These are phyloP conservation scores for Salvelinus namaycush DNA, from an alignment of 2,113 vertebrate species.

Conservation along the genomic window DNA sequence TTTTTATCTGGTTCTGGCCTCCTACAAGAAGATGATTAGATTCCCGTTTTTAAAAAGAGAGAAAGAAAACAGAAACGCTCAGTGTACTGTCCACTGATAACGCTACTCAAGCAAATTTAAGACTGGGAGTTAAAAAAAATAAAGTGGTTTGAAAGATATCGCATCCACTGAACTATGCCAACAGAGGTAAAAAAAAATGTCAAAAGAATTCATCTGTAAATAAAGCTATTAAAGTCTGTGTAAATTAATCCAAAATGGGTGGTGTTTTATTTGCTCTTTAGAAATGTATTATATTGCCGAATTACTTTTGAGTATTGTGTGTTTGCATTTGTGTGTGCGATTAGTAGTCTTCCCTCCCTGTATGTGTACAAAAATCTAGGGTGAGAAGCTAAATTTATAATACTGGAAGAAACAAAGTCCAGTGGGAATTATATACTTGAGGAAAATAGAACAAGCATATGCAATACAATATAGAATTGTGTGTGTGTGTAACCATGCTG, in stretches of 20 bases:
- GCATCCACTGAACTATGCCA: constrained; percentile 56
- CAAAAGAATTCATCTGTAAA: constrained; percentile 89
- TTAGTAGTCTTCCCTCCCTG: too few species aligned
- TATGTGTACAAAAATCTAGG: constrained; percentile 3
- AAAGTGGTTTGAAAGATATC: constrained; percentile 55
- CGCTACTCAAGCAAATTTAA: constrained; percentile 81
- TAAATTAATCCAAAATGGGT: constrained; percentile 84
- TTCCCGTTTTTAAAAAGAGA: constrained; percentile 71
- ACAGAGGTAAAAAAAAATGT: constrained; percentile 51
- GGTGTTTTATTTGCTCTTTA: background rate
- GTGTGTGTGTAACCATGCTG: background rate
- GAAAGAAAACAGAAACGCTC: constrained; percentile 48
- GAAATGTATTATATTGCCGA: background rate
- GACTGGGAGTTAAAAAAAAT: constrained; percentile 73
- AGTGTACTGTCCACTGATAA: constrained; percentile 77
- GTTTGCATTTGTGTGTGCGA: too few species aligned
- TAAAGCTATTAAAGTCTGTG: constrained; percentile 99
- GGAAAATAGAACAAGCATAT: constrained; percentile 35
- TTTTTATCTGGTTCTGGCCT: constrained; percentile 67
- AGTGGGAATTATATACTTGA: constrained; percentile 30
- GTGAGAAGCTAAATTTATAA: constrained; percentile 31
- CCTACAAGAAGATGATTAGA: constrained; percentile 84
- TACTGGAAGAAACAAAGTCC: constrained; percentile 26
- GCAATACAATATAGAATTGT: constrained; percentile 37
- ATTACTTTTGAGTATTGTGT: background rate